Percentiles rank a stretch among this genome's conserved stretches.
Evolutionary conservation across 35 echinoderm and acorn worm species (phyloP).

Genomic region (Ophioderma brevispina): DNA sequence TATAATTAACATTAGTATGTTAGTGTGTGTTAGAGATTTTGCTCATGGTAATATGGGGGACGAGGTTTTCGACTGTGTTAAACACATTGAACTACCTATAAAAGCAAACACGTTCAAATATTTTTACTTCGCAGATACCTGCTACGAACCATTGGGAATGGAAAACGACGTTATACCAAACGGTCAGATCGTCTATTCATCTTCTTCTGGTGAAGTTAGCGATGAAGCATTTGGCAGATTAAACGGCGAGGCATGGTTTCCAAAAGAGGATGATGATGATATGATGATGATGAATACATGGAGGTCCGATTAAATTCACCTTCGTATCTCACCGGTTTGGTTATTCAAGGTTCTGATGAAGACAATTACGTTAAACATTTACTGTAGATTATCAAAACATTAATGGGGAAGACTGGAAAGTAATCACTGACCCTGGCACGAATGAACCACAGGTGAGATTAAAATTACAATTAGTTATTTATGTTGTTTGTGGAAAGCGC

Average conservation of each 20-base stretch:
- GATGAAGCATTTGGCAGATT: neutral
- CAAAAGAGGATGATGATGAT: neutral
- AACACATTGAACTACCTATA: no score
- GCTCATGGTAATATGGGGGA: no score
- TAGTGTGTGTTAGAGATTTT: no score
- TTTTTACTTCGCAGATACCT: neutral
- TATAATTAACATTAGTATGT: no score
- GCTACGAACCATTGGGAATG: neutral
- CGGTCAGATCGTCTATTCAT: neutral
- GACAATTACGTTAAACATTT: neutral
- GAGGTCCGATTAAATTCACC: neutral
- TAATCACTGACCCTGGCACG: neutral
- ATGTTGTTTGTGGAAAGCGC: no score
- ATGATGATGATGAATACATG: no score
- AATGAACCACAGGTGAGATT: neutral
- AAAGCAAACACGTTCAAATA: no score
- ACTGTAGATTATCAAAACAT: neutral
- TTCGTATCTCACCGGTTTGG: neutral
- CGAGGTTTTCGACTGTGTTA: no score
- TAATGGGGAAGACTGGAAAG: neutral
- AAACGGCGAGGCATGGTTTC: neutral
- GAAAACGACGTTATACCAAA: neutral
- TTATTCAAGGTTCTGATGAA: neutral
- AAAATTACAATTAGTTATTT: no score
- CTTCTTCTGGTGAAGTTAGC: neutral